Conservation (phyloP, 2,888 invertebrate species). For the Agelastica alni region DNA sequence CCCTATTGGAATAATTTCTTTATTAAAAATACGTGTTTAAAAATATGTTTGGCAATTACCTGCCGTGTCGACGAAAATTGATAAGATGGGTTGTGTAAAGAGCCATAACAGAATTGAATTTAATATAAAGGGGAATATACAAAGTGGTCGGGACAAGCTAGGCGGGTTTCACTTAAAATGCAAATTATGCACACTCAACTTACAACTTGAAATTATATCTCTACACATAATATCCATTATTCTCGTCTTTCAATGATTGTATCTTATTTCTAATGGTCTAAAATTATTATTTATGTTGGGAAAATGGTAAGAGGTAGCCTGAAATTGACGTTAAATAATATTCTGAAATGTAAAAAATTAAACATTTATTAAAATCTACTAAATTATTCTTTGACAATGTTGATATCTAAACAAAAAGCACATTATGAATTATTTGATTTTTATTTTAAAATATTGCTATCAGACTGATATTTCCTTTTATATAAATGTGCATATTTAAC, state of each 20-base stretch:
- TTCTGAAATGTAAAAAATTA: too few species aligned
- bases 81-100: slow-evolving; percentile 25
- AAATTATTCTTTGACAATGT: too few species aligned
- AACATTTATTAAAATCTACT: too few species aligned
- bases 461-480: too few species aligned
- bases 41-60: slow-evolving; percentile 5
- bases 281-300: neutral
- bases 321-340: too few species aligned
- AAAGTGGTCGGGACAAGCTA: slow-evolving; percentile 23
- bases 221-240: slow-evolving; percentile 26
- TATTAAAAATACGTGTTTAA: slow-evolving; percentile 8
- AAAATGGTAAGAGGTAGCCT: too few species aligned
- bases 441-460: too few species aligned
- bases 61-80: slow-evolving; percentile 20
- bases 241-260: slow-evolving; percentile 21
- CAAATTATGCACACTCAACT: slow-evolving; percentile 30
- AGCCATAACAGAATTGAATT: slow-evolving; percentile 30
- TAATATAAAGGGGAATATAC: slow-evolving; percentile 24
- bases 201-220: slow-evolving; percentile 27
- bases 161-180: slow-evolving; percentile 28
- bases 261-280: slow-evolving; percentile 6
- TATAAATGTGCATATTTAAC: too few species aligned
- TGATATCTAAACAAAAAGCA: too few species aligned
- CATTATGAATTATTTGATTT: too few species aligned
- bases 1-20: too few species aligned